A percentile compares a stretch with the other conserved stretches of the same genome.
These are phyloP conservation scores for Chiloscyllium punctatum DNA, from an alignment of 2,797 vertebrate genomes.

Conservation along the genomic window DNA sequence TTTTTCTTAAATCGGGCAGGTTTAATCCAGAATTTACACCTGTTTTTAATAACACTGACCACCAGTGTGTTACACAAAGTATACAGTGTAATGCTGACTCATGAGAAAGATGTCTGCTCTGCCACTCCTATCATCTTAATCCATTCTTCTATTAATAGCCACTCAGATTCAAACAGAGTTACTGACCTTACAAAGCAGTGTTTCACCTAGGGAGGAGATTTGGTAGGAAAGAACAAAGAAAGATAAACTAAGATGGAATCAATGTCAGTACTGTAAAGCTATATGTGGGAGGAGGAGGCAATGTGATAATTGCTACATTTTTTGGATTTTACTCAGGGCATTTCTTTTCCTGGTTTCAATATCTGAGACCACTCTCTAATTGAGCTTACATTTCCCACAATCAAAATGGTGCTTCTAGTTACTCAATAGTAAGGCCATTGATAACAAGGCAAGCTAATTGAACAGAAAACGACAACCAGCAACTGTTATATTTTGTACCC, in stretches of 20 bases:
- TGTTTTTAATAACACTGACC: background rate
- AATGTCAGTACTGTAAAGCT: background rate
- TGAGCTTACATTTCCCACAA: background rate
- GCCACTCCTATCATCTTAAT: background rate
- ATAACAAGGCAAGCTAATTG: background rate
- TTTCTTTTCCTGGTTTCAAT: background rate
- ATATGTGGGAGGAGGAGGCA: background rate
- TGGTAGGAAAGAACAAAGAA: background rate
- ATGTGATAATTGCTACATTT: background rate
- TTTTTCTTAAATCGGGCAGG: background rate
- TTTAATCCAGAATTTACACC: background rate
- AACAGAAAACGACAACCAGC: background rate
- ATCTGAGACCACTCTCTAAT: background rate
- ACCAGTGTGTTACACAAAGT: background rate
- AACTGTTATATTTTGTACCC: background rate
- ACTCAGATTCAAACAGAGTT: background rate
- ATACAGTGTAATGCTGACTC: background rate
- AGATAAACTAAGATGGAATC: background rate
- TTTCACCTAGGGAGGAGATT: background rate
- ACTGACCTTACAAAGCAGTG: background rate
- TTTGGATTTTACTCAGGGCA: background rate
- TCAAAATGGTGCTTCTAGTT: background rate
- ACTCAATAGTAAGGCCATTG: background rate
- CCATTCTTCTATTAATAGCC: background rate
- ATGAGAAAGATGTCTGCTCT: background rate